These are phyloP conservation scores for Callaeas wilsoni DNA, from an alignment of 2,113 vertebrate genomes.

Conservation along the genomic window DNA sequence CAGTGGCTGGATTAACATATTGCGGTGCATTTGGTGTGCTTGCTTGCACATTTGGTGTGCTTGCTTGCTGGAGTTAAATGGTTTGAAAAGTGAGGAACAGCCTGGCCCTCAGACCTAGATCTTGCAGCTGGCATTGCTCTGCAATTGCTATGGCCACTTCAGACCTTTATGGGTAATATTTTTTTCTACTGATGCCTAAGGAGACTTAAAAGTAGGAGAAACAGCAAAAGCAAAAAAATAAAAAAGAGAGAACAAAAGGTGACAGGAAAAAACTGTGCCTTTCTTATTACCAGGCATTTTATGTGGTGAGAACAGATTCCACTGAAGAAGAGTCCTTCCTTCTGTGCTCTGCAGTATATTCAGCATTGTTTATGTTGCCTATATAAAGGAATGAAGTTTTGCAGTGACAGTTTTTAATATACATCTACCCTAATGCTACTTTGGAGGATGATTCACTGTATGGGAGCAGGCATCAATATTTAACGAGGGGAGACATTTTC, in stretches of 20 bases:
- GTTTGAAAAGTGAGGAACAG: background rate
- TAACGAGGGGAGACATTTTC: background rate
- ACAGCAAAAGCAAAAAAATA: background rate
- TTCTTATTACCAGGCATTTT: background rate
- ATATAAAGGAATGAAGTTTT: background rate
- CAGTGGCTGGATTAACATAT: conserved; percentile 26
- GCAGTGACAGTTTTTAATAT: background rate
- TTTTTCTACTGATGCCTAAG: background rate
- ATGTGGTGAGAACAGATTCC: background rate
- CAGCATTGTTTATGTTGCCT: background rate
- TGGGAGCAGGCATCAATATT: background rate
- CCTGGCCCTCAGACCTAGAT: conserved; percentile 15
- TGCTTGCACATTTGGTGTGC: conserved; percentile 1
- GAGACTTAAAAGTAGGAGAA: background rate
- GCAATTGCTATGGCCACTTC: background rate
- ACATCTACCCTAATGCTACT: background rate
- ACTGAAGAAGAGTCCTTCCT: background rate
- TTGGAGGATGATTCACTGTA: background rate
- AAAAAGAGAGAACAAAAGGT: background rate
- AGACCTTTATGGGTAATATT: background rate
- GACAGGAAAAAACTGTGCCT: background rate
- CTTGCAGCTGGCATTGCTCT: background rate
- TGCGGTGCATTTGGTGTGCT: background rate
- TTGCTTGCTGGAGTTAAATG: background rate
- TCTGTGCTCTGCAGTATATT: background rate